phyloP scores from a whole-genome alignment of 2,113 vertebrate species.

The Petrocephalus microphthalmus region DNA sequence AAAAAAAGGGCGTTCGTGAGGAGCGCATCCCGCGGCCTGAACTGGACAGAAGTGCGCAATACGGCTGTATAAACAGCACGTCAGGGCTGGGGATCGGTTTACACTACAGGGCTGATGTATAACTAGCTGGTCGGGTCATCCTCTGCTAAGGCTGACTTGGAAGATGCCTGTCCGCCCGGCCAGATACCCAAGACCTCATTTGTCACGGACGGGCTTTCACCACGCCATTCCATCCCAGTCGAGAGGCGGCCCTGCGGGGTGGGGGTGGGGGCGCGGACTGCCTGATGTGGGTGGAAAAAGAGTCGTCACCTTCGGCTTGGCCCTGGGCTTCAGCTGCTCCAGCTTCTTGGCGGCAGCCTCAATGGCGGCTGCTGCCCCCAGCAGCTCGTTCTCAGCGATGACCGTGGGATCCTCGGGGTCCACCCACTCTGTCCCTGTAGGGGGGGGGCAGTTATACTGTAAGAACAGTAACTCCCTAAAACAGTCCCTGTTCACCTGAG shows the following conservation, averaged over 20 bases:
- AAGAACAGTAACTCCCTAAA: not conserved
- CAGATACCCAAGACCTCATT: not conserved
- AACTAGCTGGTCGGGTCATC: not conserved
- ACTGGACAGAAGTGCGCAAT: not conserved
- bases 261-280: not conserved
- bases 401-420: conserved; percentile 94
- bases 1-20: not conserved
- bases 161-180: not conserved
- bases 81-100: not conserved
- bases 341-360: conserved; percentile 98
- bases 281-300: conserved; percentile 31
- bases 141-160: not conserved
- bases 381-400: conserved; percentile 90
- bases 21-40: not conserved
- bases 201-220: not conserved
- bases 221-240: not conserved
- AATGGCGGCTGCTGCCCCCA: conserved; percentile 90
- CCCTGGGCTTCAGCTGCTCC: conserved; percentile 91
- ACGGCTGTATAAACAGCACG: not conserved
- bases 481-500: not conserved
- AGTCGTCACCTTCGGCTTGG: conserved; percentile 83
- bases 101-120: not conserved
- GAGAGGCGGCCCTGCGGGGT: not conserved
- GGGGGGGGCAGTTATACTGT: not conserved
- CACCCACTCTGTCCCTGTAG: conserved; percentile 85